These are phyloP conservation scores for Drosophila mimica DNA, from an alignment of 2,888 invertebrate species.

Conservation along the genomic window DNA sequence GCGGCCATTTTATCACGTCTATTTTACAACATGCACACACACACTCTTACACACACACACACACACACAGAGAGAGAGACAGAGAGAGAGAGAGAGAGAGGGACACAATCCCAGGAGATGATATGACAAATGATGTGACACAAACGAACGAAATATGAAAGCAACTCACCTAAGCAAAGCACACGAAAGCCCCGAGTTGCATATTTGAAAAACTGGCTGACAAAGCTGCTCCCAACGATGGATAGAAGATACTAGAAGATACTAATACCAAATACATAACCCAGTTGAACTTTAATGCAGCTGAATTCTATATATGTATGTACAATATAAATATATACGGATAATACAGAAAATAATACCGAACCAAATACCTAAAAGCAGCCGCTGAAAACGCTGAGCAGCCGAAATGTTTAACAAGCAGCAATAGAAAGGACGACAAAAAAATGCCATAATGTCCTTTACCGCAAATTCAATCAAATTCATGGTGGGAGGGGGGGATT, in stretches of 20 bases:
- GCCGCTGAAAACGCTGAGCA: neutral
- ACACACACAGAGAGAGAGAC: neutral
- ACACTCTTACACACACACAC: neutral
- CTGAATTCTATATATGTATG: neutral
- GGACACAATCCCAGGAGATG: conserved; percentile 15
- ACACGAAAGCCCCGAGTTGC: conserved; percentile 10
- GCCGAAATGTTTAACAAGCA: neutral
- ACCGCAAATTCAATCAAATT: neutral
- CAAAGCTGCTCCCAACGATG: neutral
- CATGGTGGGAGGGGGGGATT: neutral
- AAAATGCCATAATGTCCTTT: neutral
- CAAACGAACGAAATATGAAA: conserved; percentile 49
- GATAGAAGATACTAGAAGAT: neutral
- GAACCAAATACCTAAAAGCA: neutral
- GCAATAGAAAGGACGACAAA: neutral
- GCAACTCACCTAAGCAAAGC: conserved; percentile 36
- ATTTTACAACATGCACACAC: conserved; percentile 51
- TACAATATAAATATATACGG: neutral
- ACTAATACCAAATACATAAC: neutral
- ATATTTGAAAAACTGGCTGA: conserved; percentile 2
- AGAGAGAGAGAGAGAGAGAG: neutral
- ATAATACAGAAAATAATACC: neutral
- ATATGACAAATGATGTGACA: conserved; percentile 71
- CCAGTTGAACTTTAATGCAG: neutral
- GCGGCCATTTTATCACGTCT: conserved; percentile 79